These are phyloP conservation scores for Sipha maydis DNA, from an alignment of 2,888 invertebrate genomes.

Conservation along the genomic window DNA sequence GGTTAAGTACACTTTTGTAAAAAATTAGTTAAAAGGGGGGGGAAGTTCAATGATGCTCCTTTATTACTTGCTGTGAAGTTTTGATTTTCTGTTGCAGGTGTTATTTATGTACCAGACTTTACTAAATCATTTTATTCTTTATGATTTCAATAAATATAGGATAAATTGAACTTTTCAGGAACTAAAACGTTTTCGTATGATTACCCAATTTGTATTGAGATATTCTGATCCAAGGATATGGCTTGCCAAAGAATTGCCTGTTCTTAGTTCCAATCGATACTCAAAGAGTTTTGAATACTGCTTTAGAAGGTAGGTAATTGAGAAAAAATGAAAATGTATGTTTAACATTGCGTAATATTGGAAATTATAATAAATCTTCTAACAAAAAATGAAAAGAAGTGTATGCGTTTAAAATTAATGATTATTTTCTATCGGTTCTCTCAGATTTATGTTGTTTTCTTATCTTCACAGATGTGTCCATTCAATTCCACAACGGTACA, in stretches of 20 bases:
- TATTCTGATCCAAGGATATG: conserved; percentile 20
- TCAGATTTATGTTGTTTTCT: neutral
- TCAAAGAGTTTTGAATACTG: neutral
- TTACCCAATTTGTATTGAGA: conserved; percentile 4
- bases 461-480: neutral
- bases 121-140: neutral
- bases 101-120: neutral
- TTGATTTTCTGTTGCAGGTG: neutral
- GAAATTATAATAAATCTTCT: too few relatives aligned
- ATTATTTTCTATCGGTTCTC: neutral
- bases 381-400: too few relatives aligned
- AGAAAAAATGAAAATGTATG: neutral
- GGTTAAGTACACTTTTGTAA: too few relatives aligned
- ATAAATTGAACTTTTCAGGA: neutral
- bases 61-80: too few relatives aligned
- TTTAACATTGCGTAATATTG: neutral
- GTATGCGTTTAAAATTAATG: neutral
- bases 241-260: neutral
- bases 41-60: too few relatives aligned
- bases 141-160: neutral
- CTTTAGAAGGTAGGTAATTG: neutral
- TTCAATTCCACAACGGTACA: conserved; percentile 11
- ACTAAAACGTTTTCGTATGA: neutral
- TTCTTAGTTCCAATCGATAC: neutral
- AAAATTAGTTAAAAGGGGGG: too few relatives aligned